Conservation (phyloP, 2,113 vertebrate genomes). For the Ictidomys tridecemlineatus region DNA sequence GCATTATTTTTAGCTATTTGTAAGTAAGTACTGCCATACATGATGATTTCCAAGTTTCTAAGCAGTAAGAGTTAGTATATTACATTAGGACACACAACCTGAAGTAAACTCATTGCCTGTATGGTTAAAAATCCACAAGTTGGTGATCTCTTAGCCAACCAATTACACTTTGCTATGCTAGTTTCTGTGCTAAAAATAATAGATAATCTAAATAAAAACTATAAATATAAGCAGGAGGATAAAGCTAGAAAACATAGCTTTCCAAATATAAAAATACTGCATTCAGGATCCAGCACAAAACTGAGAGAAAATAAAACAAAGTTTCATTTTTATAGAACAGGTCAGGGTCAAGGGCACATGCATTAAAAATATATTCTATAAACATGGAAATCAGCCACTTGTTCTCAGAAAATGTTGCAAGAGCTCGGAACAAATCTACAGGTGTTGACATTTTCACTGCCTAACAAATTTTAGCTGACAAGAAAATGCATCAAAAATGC, state of each 20-base stretch:
- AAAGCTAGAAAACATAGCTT: conserved; percentile 23
- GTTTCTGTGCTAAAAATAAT: conserved; percentile 57
- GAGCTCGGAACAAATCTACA: neutral
- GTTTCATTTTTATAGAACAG: conserved; percentile 63
- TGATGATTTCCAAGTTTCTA: conserved; percentile 27
- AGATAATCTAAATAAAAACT: conserved; percentile 7
- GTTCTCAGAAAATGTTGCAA: conserved; percentile 51
- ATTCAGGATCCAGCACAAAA: conserved; percentile 59
- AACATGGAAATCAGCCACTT: conserved; percentile 53
- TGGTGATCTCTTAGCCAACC: conserved; percentile 30
- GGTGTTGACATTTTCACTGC: conserved; percentile 54
- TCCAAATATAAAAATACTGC: conserved; percentile 56
- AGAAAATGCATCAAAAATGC: conserved; percentile 28
- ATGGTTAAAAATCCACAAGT: conserved; percentile 6
- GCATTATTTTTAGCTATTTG: conserved; percentile 19
- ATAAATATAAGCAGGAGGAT: neutral
- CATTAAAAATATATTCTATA: conserved; percentile 66
- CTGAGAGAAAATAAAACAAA: conserved; percentile 63
- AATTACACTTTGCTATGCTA: conserved; percentile 37
- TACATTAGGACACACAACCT: conserved; percentile 24
- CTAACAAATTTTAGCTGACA: conserved; percentile 23
- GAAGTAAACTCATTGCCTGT: conserved; percentile 59
- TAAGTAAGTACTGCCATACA: conserved; percentile 54
- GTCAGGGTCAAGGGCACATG: conserved; percentile 42
- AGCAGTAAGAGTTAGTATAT: conserved; percentile 40